Evolutionary conservation across 2,797 vertebrate genomes (phyloP).

Genomic region (Odontamblyopus lacepedii): DNA sequence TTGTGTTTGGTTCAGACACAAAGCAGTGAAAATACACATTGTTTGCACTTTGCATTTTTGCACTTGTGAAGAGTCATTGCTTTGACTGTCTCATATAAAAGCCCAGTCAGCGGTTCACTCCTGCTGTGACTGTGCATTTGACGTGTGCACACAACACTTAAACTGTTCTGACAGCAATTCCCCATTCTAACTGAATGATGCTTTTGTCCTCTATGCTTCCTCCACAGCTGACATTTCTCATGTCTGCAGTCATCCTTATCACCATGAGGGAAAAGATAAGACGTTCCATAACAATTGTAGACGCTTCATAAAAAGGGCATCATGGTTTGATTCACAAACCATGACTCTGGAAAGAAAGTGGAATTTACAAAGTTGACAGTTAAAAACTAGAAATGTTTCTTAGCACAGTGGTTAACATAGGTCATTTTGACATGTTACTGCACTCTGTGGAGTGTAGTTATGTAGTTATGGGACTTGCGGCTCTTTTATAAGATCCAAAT

Average conservation of each 20-base stretch:
- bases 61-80: background rate
- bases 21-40: background rate
- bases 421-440: too few relatives aligned
- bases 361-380: background rate
- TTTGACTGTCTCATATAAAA: background rate
- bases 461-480: too few relatives aligned
- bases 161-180: conserved; percentile 7
- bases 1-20: background rate
- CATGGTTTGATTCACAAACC: background rate
- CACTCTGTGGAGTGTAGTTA: too few relatives aligned
- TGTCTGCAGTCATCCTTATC: background rate
- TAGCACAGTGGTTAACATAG: background rate
- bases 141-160: conserved; percentile 2
- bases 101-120: background rate
- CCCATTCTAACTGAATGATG: background rate
- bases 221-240: background rate
- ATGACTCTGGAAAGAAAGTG: background rate
- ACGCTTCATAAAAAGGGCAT: background rate
- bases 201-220: background rate
- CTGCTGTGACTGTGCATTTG: background rate
- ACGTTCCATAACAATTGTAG: background rate
- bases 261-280: background rate
- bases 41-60: background rate
- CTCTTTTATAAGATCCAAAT: too few relatives aligned
- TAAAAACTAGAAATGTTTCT: background rate